Percentiles rank a stretch among this genome's conserved stretches.
These are phyloP conservation scores for Sebastes hubbsi DNA, from an alignment of 2,797 vertebrate genomes.

Conservation along the genomic window DNA sequence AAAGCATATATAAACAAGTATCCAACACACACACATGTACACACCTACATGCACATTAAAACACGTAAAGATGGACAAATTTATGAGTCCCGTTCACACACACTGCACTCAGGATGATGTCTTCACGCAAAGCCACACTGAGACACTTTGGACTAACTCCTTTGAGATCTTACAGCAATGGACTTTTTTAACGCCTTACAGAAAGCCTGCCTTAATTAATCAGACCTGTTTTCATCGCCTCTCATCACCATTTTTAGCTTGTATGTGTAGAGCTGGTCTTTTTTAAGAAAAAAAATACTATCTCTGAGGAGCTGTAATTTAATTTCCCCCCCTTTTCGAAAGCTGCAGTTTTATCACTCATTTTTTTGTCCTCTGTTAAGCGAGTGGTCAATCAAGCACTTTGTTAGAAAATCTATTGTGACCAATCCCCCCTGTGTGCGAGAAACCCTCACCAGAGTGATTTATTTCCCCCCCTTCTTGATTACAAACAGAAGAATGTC, in stretches of 20 bases:
- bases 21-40: constrained; percentile 23
- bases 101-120: constrained; percentile 83
- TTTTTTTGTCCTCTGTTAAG: constrained; percentile 69
- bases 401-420: constrained; percentile 74
- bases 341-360: constrained; percentile 72
- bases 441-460: constrained; percentile 55
- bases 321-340: constrained; percentile 58
- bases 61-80: constrained; percentile 58
- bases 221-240: constrained; percentile 66
- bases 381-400: constrained; percentile 85
- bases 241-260: constrained; percentile 74
- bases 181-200: constrained; percentile 86
- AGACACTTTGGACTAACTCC: constrained; percentile 84
- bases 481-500: constrained; percentile 63
- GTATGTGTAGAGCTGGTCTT: constrained; percentile 60
- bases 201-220: constrained; percentile 83
- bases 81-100: constrained; percentile 60
- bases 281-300: constrained; percentile 45
- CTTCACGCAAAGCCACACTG: constrained; percentile 79
- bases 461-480: constrained; percentile 14
- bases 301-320: constrained; percentile 68
- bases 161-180: constrained; percentile 78
- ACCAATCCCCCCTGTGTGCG: constrained; percentile 63
- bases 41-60: constrained; percentile 61
- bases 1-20: constrained; percentile 23